Base-by-base conservation (phyloP, 2,888 invertebrate genomes). In the Caenorhabditis sp. region DNA sequence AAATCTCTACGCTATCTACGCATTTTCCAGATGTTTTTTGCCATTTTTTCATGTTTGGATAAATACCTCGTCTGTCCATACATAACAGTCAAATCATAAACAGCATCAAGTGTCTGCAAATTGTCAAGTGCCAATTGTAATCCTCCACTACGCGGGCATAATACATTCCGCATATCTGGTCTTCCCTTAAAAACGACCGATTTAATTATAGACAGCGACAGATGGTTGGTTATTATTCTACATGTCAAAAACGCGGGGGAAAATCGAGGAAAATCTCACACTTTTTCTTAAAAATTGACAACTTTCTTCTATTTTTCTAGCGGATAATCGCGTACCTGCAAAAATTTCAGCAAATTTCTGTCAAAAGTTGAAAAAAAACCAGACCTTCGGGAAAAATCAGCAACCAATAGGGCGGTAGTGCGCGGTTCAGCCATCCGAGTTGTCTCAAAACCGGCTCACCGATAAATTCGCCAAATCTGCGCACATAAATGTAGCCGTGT, bases 401-500 rank as follows among this genome's bases (percentile, higher is more conserved):
- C 43, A 86, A 66, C 86, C 86, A 86, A 53, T 69, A 84, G 0
- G 82, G 77, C 8, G 78, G 76, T 17, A 57, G 64, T 8, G 85
- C 72, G 1, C 63, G 54, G 23, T 77, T 59, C 17, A 86, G 61
- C 79, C 83, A 83, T 24, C 66, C 58, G 8, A 86, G 64, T 62
- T 86, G 86, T 5, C 76, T 54, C 26, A 70, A 57, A 8, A 86
- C 80, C 0, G 86, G 84, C 0, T 66, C 77, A 1, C 79, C 71
- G 6, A 75, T 67, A 68, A 83, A 84, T 8, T 73, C 75, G 8
- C 85, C 84, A 60, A 84, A 84, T 1, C 86, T 69, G 1, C 84
- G 78, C 2, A 86, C 86, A 66, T 85, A 86, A 62, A 86, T 82
- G 72, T 82, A 86, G 8, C 86, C 86, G 58, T 83, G 84, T 76